Base-by-base conservation (phyloP, 2,797 vertebrate species). In the Bradypodion ventrale region DNA sequence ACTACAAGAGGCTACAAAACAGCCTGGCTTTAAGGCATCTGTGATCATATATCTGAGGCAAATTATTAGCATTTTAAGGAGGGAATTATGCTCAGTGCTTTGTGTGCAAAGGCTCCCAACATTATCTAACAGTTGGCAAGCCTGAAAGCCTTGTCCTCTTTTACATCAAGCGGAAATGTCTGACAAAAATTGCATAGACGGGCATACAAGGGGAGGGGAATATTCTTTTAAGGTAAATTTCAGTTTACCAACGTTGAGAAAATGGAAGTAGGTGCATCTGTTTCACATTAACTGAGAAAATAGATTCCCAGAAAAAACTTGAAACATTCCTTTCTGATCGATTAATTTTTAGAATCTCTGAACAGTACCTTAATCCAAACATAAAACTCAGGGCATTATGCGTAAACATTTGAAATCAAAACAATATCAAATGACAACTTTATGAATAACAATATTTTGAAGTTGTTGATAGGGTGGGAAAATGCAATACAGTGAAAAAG, bases 61-160 rank as follows among this genome's bases (percentile, higher is more conserved):
- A 83, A 81, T 87, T 75, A 92, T 91, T 92, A 93, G 75, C 84
- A 92, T 93, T 92, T 92, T 92, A 92, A 93, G 73, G 84, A 89
- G 78, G 80, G 77, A 88, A 87, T 83, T 85, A 89, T 88, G 75
- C 69, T 90, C 86, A 46, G 83, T 84, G 75, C 62, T 77, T 91
- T 85, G 74, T 70, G 62, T 72, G 84, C 87, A 86, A 91, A 89
- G 83, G 79, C 84, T 37, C 80, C 72, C 82, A 89, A 86, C 85
- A 78, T 93, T 89, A 93, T 88, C 80, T 88, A 90, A 88, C 81
- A 93, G 80, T 68, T 90, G 91, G 87, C 89, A 79, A 78, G 42
- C 85, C 90, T 89, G 87, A 46, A 89, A 82, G 56, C n/a, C 74
- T 91, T 87, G 91, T 80, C 75, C 78, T 87, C 75, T 75, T 62